Base-by-base conservation (phyloP, 2,797 vertebrate genomes). In the Neoniphon sammara region DNA sequence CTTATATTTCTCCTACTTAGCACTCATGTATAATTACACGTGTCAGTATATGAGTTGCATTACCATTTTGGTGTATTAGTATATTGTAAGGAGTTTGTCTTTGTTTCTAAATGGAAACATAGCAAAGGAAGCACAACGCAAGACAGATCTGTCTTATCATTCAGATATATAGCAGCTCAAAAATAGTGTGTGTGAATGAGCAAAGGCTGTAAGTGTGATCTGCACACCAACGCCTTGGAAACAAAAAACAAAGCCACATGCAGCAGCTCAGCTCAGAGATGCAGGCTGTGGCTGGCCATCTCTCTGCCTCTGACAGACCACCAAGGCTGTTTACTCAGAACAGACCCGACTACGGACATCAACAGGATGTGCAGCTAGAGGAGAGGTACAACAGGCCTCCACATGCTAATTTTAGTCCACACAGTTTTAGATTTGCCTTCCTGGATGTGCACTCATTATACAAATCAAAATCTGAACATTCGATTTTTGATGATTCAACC, bases 281-380 rank as follows among this genome's bases (percentile, higher is more conserved):
- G 14, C 30, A 27, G 8, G 23, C 17, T 78, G 69, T 50, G 61
- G 65, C 5, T 18, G 2, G 18, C 47, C 31, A 5, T 71, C 42
- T 75, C 77, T 56, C 15, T 2, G n/a, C 49, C 55, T 73, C 58
- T 42, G 20, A 55, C 66, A 87, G 73, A 79, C 83, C 63, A 9
- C 67, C 30, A 5, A 1, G 11, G 57, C 15, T 52, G 66, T 86
- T 84, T 85, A 77, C 78, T 80, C 68, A 76, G 60, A 83, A 78
- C 0, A 18, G 5, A 5, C 36, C 54, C 8, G 47, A 11, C n/a
- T 73, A 18, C 70, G 62, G 50, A 14, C 47, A 73, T 68, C 44
- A 76, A 88, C 88, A 90, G 88, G 88, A 90, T 78, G 73, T 73
- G 62, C 2, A 44, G 46, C 65, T 17, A n/a, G 1, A 5, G 12